phyloP scores from a whole-genome alignment of 2,113 vertebrate species.

The Mirounga angustirostris region DNA sequence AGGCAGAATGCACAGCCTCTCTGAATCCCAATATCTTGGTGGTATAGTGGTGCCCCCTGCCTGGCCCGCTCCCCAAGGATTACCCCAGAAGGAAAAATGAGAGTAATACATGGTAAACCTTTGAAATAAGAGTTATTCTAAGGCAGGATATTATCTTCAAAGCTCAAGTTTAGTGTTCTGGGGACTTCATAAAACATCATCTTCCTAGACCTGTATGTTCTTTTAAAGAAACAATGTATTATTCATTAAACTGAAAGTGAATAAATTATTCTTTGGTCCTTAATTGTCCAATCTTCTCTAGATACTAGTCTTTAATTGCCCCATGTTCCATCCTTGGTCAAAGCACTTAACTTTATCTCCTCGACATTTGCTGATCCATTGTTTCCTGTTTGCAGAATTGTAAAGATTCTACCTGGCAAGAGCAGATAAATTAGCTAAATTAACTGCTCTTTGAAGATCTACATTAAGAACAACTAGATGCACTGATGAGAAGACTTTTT shows the following conservation, averaged over 20 bases:
- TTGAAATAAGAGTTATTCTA: slow-evolving; percentile 36
- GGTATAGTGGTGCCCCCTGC: not conserved
- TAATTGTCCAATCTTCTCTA: not conserved
- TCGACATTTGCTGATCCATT: not conserved
- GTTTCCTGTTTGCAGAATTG: not conserved
- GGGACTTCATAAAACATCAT: not conserved
- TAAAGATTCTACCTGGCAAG: not conserved
- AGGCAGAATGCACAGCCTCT: not conserved
- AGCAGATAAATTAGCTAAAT: slow-evolving; percentile 22
- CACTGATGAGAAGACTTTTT: not conserved
- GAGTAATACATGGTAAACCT: not conserved
- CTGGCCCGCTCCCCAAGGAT: not conserved
- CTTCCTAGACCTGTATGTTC: not conserved
- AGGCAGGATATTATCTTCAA: not conserved
- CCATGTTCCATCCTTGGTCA: not conserved
- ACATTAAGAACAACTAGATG: not conserved
- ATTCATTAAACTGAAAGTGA: not conserved
- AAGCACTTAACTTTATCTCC: not conserved
- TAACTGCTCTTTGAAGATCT: not conserved
- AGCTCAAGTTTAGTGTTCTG: not conserved
- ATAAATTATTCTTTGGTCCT: not conserved
- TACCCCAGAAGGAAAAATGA: not conserved
- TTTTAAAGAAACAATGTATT: not conserved
- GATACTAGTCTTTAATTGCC: not conserved
- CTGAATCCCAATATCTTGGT: not conserved